A percentile compares a stretch with the other conserved stretches of the same genome.
phyloP scores from a whole-genome alignment of 2,797 vertebrate genomes.

The Hyperoplus lanceolatus region DNA sequence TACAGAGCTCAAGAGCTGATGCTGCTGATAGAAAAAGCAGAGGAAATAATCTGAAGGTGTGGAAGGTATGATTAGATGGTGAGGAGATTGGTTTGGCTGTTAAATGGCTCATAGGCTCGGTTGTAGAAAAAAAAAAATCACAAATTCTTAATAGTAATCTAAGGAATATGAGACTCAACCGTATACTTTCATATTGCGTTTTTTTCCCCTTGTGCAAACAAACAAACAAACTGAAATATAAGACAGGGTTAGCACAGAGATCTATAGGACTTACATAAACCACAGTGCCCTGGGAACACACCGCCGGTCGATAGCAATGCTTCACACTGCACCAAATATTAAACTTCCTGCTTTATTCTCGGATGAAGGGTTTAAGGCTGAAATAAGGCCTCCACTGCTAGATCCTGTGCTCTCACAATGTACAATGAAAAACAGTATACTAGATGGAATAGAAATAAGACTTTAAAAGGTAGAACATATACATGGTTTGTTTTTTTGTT shows the following conservation, averaged over 20 bases:
- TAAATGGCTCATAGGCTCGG: slow-evolving; percentile 46
- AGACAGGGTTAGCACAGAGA: slow-evolving; percentile 34
- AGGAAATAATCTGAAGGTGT: slow-evolving; percentile 65
- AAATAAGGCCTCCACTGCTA: not conserved
- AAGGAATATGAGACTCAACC: slow-evolving; percentile 36
- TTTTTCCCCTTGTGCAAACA: slow-evolving; percentile 34
- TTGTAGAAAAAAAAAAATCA: slow-evolving; percentile 47
- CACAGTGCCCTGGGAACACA: slow-evolving; percentile 19
- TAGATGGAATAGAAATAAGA: not conserved
- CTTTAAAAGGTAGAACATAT: not conserved
- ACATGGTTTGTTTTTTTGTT: not conserved
- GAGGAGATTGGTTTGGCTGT: slow-evolving; percentile 31
- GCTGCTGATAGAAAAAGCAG: slow-evolving; percentile 50
- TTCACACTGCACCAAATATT: slow-evolving; percentile 27
- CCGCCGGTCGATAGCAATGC: slow-evolving; percentile 5
- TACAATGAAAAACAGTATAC: not conserved
- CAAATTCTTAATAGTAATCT: slow-evolving; percentile 32
- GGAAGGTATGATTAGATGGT: slow-evolving; percentile 60
- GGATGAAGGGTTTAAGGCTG: not conserved
- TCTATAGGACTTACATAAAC: slow-evolving; percentile 52
- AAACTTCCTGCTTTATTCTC: not conserved
- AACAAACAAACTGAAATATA: slow-evolving; percentile 36
- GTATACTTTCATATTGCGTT: slow-evolving; percentile 46
- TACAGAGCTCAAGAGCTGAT: slow-evolving; percentile 30
- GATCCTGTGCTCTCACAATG: not conserved